Percentiles rank a stretch among this genome's conserved stretches.
Evolutionary conservation across 2,888 invertebrate genomes (phyloP).

Genomic region (Pycnomerus fuliginosus): DNA sequence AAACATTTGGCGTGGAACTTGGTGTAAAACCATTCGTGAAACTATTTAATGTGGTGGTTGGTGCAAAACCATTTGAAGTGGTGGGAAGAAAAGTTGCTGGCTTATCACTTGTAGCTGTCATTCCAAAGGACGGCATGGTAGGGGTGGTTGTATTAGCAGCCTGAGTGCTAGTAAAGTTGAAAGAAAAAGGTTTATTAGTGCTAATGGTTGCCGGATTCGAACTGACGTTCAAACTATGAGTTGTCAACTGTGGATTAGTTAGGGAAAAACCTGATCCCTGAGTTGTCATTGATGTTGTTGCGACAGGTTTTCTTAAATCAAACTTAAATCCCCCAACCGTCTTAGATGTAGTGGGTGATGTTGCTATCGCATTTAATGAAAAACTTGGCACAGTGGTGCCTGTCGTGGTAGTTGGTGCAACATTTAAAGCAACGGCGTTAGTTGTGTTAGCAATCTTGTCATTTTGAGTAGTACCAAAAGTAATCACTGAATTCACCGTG

Average conservation of each 20-base stretch:
- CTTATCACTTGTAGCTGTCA: no score
- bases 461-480: neutral
- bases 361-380: neutral
- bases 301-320: constrained; percentile 4
- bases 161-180: neutral
- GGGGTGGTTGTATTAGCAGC: neutral
- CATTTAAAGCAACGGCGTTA: neutral
- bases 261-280: neutral
- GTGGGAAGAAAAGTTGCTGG: no score
- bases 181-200: neutral
- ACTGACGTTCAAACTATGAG: neutral
- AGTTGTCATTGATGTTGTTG: neutral
- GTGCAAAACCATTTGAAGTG: no score
- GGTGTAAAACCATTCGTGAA: constrained; percentile 2
- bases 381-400: neutral
- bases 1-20: neutral
- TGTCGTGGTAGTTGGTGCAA: neutral
- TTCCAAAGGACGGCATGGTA: no score
- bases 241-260: neutral
- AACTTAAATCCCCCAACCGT: constrained; percentile 13
- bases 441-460: neutral
- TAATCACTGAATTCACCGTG: constrained; percentile 1
- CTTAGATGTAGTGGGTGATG: neutral
- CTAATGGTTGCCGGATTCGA: neutral
- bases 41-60: no score